Base-by-base conservation (phyloP, 1,140 invertebrate species). In the Bombus waltoni region DNA sequence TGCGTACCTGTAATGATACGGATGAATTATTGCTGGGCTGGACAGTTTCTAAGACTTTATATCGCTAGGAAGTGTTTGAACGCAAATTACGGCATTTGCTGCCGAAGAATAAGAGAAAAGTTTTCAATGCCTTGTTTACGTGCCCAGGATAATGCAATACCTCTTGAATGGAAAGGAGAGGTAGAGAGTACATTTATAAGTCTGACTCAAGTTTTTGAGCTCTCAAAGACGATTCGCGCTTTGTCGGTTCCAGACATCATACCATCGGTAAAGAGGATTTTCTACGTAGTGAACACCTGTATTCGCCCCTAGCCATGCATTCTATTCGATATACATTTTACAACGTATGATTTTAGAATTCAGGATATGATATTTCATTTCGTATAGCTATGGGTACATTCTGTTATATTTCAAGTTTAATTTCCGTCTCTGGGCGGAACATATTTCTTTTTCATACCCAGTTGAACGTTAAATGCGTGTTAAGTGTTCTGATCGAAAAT, bases 211-310 rank as follows among this genome's bases (percentile, higher is more conserved):
- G 84, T 86, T 88, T 71, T 53, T 28, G n/a, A 88, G 44, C 86
- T 44, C 22, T 88, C 78, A 82, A 86, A 88, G 85, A 73, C 85
- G 87, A 82, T 75, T 70, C 75, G 42, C 35, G 73, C 32, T 81
- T 65, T 65, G 42, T 81, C 66, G 74, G 38, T 59, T 71, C 75
- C 80, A 66, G 44, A 80, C 71, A 40, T 83, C 81, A 38, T 84
- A 42, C 83, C 79, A 47, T 77, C 81, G 83, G 72, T 66, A 88
- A 88, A 91, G 89, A 91, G 86, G 90, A 91, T 91, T 90, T 91
- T 87, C 73, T 59, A 88, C 73, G 65, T 77, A 66, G 81, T 38
- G 76, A 81, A 65, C 44, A 84, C 44, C 65, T 82, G 73, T 59
- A 82, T 44, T 73, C 73, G 53, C 44, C 76, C 59, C 53, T 72